Base-by-base conservation (phyloP, 2,888 invertebrate genomes). In the Mythimna ferrago region DNA sequence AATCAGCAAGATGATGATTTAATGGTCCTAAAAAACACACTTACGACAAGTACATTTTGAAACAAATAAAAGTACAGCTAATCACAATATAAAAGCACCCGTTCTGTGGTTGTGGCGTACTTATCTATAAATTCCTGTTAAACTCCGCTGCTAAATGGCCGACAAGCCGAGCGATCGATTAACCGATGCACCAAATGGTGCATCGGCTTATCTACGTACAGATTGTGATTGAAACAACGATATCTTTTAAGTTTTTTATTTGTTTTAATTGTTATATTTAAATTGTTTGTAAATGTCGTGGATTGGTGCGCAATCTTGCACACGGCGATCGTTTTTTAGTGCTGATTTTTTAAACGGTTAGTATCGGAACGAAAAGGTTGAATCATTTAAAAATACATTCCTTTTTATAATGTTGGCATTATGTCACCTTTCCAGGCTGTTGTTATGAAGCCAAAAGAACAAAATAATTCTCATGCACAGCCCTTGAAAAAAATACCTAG, bases 331-430 rank as follows among this genome's bases (percentile, higher is more conserved):
- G 57, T 21, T 57, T 21, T 21, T 9, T 58, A 58, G 16, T 35
- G 51, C 32, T 51, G 44, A 70, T 19, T 53, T 44, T 57, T 48
- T 32, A 51, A 48, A 48, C 14, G n/a, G 35, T 58, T 4, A 54
- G 44, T 48, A 48, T 44, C 9, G 21, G 70, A 78, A 48, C 2
- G 60, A 78, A 70, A 70, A 78, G 44, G n/a, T 32, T 70, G n/a
- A 54, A 19, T 21, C 21, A 48, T 54, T 60, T 71, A 61, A 19
- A 16, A 78, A 77, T 54, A 74, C 78, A 74, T 74, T 74, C 74
- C 74, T 21, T 60, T 60, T 60, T 21, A 21, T 44, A 53, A 44
- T 53, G 16, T n/a, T 7, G n/a, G n/a, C 48, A 61, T 38, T 44
- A n/a, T 41, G 38, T 19, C n/a, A 19, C 2, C 2, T 54, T 78